These are phyloP conservation scores for Acanthaster planci DNA, from an alignment of 35 echinoderm and acorn worm genomes.

Conservation along the genomic window DNA sequence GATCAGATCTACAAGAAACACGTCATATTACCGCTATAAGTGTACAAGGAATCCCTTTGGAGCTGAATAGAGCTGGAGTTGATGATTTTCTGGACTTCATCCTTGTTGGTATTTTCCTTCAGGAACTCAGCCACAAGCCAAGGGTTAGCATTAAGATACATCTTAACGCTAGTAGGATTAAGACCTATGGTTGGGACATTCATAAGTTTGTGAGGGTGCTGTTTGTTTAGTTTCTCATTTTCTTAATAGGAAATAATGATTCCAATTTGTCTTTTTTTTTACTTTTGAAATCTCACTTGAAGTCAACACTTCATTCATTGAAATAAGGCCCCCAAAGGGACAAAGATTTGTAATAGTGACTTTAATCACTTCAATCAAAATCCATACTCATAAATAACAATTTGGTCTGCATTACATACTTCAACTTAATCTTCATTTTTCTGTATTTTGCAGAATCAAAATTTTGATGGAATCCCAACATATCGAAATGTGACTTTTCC, in stretches of 20 bases:
- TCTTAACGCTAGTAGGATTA: constrained; percentile 38
- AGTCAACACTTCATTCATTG: too few species aligned
- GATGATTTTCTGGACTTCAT: constrained; percentile 32
- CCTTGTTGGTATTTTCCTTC: constrained; percentile 41
- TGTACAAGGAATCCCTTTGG: background rate
- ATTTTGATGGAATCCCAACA: too few species aligned
- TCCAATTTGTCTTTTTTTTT: background rate
- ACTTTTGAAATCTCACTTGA: background rate
- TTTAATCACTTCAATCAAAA: too few species aligned
- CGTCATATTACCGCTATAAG: background rate
- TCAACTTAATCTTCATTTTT: too few species aligned
- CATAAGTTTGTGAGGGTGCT: background rate
- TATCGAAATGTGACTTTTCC: too few species aligned
- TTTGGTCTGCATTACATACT: too few species aligned
- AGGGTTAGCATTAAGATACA: constrained; percentile 37
- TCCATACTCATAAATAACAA: too few species aligned
- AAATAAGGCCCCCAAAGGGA: background rate
- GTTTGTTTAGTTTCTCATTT: background rate
- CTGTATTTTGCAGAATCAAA: too few species aligned
- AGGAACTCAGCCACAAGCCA: constrained; percentile 58
- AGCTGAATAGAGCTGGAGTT: background rate
- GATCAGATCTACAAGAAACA: background rate
- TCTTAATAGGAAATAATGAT: background rate
- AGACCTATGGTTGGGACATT: background rate
- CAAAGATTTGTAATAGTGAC: too few species aligned